Evolutionary conservation across 2,797 vertebrate genomes (phyloP), one percentile per base, ranked within the genome.

Genomic region (Setipinna tenuifilis): DNA sequence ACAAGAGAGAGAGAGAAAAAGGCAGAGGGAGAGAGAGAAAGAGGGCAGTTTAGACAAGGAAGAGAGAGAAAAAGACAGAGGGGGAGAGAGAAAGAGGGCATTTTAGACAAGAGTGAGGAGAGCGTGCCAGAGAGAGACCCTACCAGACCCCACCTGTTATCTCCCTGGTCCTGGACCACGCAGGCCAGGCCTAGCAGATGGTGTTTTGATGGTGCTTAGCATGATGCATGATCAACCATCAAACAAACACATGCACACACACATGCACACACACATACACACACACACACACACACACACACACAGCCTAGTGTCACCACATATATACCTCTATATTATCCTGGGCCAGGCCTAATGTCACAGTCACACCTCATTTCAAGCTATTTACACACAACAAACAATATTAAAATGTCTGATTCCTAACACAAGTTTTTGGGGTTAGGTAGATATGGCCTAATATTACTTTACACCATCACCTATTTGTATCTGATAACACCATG

Each of bases 171-270:
- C 35, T 1, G 16, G 68, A 41, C 28, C 6, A 81, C 57, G 83
- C 83, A 82, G 83, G 85, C 84, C 71, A 81, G 48, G 46, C 62
- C 82, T 50, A 86, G 59, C 87, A 89, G 83, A 88, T 87, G 84
- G 86, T 86, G 87, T 83, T 83, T 84, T 81, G 84, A 84, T 68
- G 81, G 61, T 19, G 25, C 83, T 54, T 84, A 85, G 85, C 80
- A 48, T 87, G 85, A 87, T 84, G 84, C 81, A 87, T 82, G 57
- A 44, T 44, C 71, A 44, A 25, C 28, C 28, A 4, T 59, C 58
- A 81, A 83, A 83, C 10, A 80, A 46, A 78, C 48, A 58, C 21
- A 46, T 12, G 25, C 50, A 81, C 68, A 82, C 31, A 61, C 46
- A 75, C 41, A 48, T 41, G 65, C 68, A 85, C 46, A 82, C 61